phyloP scores from a whole-genome alignment of 37 sponge, comb jelly and placozoan species.

The Beroe ovata region DNA sequence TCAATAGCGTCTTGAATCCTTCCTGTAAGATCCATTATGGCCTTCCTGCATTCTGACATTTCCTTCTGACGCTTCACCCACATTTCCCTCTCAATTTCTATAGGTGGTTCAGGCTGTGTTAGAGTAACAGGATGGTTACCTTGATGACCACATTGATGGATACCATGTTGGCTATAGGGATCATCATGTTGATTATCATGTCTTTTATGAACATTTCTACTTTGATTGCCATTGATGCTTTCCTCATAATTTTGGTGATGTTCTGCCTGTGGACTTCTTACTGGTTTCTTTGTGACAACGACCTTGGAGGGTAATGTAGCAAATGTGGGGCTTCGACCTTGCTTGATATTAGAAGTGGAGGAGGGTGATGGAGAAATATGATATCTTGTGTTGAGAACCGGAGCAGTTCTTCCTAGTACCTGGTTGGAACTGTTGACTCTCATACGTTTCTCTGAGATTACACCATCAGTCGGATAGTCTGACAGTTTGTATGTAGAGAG shows the following conservation, averaged over 20 bases:
- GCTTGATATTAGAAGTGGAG: background rate
- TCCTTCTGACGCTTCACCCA: background rate
- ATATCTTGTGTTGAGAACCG: too few species aligned
- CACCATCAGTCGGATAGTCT: too few species aligned
- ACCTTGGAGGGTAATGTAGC: background rate
- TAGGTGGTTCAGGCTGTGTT: background rate
- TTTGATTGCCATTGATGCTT: too few species aligned
- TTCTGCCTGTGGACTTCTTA: background rate
- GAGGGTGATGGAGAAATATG: too few species aligned
- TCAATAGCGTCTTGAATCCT: background rate
- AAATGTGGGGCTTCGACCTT: background rate
- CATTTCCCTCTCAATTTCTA: background rate
- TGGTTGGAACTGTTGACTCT: background rate
- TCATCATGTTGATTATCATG: background rate
- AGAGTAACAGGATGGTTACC: background rate
- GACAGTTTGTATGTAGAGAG: too few species aligned
- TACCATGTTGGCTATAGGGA: background rate
- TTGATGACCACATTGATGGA: background rate
- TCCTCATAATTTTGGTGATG: too few species aligned
- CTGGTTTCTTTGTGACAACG: background rate
- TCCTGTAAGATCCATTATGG: background rate
- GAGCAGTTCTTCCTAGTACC: background rate
- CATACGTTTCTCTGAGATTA: too few species aligned
- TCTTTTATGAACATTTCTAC: too few species aligned
- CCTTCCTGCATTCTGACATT: background rate